Conservation (phyloP, 2,113 vertebrate genomes). For the Urocitellus parryii region DNA sequence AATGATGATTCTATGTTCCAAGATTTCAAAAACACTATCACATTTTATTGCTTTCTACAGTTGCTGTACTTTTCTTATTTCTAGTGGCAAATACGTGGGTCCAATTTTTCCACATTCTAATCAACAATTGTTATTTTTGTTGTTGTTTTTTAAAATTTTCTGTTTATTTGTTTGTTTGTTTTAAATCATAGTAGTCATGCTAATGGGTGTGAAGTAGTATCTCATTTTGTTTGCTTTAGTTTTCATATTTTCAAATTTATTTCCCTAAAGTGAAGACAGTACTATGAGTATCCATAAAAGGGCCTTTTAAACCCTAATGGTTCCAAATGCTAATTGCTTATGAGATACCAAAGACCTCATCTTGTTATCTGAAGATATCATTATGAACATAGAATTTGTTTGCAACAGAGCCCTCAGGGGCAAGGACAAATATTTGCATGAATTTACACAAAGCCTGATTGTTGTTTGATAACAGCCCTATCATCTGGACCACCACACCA, state of each 20-base stretch:
- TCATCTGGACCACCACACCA: constrained; percentile 94
- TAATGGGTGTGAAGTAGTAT: background rate
- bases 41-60: background rate
- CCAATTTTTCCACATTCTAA: background rate
- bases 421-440: constrained; percentile 98
- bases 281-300: background rate
- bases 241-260: background rate
- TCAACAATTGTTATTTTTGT: background rate
- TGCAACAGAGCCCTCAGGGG: constrained; percentile 97
- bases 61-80: background rate
- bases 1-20: background rate
- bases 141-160: background rate
- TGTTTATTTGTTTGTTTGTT: background rate
- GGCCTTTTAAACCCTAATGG: background rate
- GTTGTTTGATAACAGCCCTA: constrained; percentile 98
- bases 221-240: background rate
- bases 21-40: background rate
- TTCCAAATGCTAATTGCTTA: background rate
- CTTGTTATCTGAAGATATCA: constrained; percentile 98
- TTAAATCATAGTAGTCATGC: background rate
- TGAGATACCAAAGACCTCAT: constrained; percentile 94
- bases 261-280: background rate
- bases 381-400: constrained; percentile 99
- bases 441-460: constrained; percentile 98
- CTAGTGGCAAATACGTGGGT: background rate